Evolutionary conservation across 2,797 vertebrate genomes (phyloP).

Genomic region (Hirundo rustica): DNA sequence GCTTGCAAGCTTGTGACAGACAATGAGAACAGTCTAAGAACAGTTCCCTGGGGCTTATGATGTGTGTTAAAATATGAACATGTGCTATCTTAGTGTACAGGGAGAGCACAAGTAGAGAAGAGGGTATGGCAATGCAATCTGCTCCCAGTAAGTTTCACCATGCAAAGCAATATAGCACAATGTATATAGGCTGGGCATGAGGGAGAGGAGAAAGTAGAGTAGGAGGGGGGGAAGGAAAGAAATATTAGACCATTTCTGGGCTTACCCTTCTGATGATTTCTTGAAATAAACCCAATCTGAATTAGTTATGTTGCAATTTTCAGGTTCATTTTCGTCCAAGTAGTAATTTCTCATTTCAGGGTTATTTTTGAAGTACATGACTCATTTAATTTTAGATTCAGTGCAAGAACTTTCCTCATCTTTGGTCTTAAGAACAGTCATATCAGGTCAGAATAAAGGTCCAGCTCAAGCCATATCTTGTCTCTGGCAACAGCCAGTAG

Average conservation of each 20-base stretch:
- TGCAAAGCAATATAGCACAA: neutral
- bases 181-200: neutral
- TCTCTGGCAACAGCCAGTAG: neutral
- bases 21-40: neutral
- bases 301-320: neutral
- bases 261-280: neutral
- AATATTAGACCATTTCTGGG: neutral
- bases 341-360: slow-evolving; percentile 5
- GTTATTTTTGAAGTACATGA: neutral
- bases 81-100: neutral
- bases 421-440: slow-evolving; percentile 27
- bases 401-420: neutral
- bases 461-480: neutral
- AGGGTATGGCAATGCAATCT: neutral
- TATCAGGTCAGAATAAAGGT: neutral
- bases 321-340: neutral
- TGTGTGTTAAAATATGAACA: neutral
- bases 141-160: neutral
- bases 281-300: neutral
- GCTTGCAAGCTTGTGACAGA: neutral
- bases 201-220: neutral
- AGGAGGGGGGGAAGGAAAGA: neutral
- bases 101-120: neutral
- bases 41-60: neutral
- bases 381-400: slow-evolving; percentile 16